Base-by-base conservation (phyloP, 2,888 invertebrate species). In the Brachyptera risi region DNA sequence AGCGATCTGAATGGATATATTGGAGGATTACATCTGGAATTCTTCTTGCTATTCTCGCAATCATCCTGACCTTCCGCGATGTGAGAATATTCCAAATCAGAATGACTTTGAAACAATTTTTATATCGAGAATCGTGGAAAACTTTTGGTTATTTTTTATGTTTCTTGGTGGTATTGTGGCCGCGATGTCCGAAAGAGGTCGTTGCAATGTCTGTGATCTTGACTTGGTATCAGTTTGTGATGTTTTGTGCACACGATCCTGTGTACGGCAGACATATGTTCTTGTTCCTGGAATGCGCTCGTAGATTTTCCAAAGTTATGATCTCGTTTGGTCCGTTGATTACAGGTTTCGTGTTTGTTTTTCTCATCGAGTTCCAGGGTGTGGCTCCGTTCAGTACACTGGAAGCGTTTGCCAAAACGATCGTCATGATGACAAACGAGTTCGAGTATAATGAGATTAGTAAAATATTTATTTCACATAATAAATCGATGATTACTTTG, bases 371-470 rank as follows among this genome's bases (percentile, higher is more conserved):
- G 65, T 82, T 82, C 67, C 76, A 78, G 0, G 73, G 76, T 64
- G 72, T 75, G 19, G 79, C 81, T 0, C 83, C 82, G 64, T 76
- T 77, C 23, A 75, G 76, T n/a, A 79, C 81, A 0, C 79, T 79
- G 75, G 75, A 78, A 19, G 77, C 81, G 0, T 69, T 82, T 1
- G 77, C 82, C 17, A 82, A 81, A 66, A 82, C 82, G 0, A 74
- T 82, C 38, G 81, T 82, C 7, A 83, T 83, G 82, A 81, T 81
- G 81, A 81, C 81, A 3, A 80, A 81, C 60, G 83, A 83, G 67
- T 81, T 82, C 50, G 81, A 82, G 65, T 82, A 82, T 67, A 73
- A 67, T 9, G 74, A 76, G 2, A 69, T n/a, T n/a, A n/a, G n/a
- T n/a, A n/a, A n/a, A n/a, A n/a, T 81, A 11, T 81, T 81, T 49